A percentile compares a stretch with the other conserved stretches of the same genome.
These are phyloP conservation scores for Rhyacophila evoluta DNA, from an alignment of 2,888 invertebrate species.

Conservation along the genomic window DNA sequence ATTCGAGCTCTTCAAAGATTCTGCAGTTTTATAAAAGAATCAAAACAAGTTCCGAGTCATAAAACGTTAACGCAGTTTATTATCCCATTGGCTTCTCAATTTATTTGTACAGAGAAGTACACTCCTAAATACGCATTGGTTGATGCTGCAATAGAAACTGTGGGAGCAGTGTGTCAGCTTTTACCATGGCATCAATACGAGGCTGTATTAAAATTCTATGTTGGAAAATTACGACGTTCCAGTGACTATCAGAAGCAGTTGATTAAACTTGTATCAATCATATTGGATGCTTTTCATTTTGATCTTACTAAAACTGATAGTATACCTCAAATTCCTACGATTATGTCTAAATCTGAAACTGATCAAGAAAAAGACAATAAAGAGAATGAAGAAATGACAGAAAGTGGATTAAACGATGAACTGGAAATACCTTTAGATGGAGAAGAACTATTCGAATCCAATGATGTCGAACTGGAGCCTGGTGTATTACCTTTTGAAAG, in stretches of 20 bases:
- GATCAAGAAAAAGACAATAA: constrained; percentile 55
- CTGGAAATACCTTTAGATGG: constrained; percentile 57
- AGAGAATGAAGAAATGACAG: constrained; percentile 56
- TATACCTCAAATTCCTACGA: constrained; percentile 60
- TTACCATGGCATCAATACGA: constrained; percentile 94
- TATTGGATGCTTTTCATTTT: constrained; percentile 93
- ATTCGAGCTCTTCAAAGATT: constrained; percentile 86
- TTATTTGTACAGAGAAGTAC: constrained; percentile 83
- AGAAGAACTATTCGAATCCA: constrained; percentile 61
- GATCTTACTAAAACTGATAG: constrained; percentile 77
- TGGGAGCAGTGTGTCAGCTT: constrained; percentile 80
- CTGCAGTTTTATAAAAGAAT: constrained; percentile 74
- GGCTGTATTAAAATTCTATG: constrained; percentile 82
- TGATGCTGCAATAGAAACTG: constrained; percentile 86
- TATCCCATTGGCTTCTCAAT: constrained; percentile 84
- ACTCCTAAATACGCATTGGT: constrained; percentile 82
- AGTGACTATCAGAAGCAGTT: constrained; percentile 86
- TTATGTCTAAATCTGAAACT: constrained; percentile 59
- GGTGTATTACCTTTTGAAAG: constrained; percentile 64
- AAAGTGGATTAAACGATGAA: constrained; percentile 56
- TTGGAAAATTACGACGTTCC: constrained; percentile 79
- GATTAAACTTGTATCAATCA: constrained; percentile 79
- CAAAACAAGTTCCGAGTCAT: constrained; percentile 72
- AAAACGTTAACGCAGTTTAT: constrained; percentile 86
- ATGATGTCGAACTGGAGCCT: constrained; percentile 56